Evolutionary conservation across 2,113 vertebrate genomes (phyloP).

Genomic region (Anolis carolinensis): DNA sequence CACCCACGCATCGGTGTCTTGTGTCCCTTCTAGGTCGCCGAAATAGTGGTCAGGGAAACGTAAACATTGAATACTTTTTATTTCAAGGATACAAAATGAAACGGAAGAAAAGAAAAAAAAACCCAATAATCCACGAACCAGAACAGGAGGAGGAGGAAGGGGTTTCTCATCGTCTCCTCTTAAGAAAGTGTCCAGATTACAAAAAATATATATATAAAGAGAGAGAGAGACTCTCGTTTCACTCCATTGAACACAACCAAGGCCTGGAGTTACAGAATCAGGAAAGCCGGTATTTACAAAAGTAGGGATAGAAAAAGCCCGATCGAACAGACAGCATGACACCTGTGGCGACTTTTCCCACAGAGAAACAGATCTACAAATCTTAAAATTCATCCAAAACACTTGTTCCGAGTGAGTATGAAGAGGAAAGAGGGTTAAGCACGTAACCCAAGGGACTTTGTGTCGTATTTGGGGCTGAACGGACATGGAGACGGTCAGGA

Average conservation of each 20-base stretch:
- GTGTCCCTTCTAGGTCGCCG: too few species aligned
- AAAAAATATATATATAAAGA: not conserved
- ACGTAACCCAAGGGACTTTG: too few species aligned
- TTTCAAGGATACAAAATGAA: slow-evolving; percentile 67
- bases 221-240: not conserved
- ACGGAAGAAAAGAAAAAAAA: slow-evolving; percentile 7
- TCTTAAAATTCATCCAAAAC: too few species aligned
- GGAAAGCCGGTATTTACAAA: not conserved
- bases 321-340: too few species aligned
- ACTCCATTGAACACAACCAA: slow-evolving; percentile 14
- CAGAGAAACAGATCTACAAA: too few species aligned
- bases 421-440: too few species aligned
- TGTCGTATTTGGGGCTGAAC: too few species aligned
- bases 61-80: slow-evolving; percentile 76
- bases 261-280: fast-evolving
- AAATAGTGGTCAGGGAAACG: not conserved
- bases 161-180: not conserved
- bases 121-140: not conserved
- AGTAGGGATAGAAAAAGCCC: too few species aligned
- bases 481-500: too few species aligned
- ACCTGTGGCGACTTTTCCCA: too few species aligned
- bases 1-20: too few species aligned
- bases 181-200: slow-evolving; percentile 38
- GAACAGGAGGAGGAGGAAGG: not conserved
- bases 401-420: too few species aligned